Conservation (phyloP, 2,888 invertebrate genomes). For the Carterocephalus palaemon region DNA sequence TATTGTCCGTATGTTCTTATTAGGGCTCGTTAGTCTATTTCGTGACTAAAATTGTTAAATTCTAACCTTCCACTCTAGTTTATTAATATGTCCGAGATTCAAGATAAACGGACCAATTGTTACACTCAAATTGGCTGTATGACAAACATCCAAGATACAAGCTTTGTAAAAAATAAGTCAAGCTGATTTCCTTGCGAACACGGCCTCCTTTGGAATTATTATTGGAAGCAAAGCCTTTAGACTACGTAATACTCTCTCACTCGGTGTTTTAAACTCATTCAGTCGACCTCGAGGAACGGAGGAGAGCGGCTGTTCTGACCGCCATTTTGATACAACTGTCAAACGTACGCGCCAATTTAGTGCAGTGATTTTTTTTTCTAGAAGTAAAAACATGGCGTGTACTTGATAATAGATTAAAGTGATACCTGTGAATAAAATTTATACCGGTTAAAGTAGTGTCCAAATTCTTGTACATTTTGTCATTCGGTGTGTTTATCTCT, state of each 20-base stretch:
- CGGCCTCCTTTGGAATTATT: constrained; percentile 57
- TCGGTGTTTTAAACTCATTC: constrained; percentile 54
- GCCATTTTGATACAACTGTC: constrained; percentile 54
- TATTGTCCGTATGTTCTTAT: constrained; percentile 21
- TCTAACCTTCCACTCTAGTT: constrained; percentile 25
- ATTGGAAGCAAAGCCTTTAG: constrained; percentile 51
- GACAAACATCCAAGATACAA: constrained; percentile 27
- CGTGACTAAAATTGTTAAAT: constrained; percentile 36
- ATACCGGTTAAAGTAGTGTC: constrained; percentile 7
- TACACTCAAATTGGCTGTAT: constrained; percentile 40
- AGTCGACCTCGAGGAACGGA: constrained; percentile 70
- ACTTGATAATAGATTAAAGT: constrained; percentile 12
- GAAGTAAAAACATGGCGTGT: constrained; percentile 19
- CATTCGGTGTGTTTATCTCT: constrained; percentile 20
- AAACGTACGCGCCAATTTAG: constrained; percentile 55
- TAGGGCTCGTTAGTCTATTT: constrained; percentile 25
- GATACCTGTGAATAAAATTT: constrained; percentile 13
- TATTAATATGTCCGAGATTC: constrained; percentile 26
- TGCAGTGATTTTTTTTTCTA: constrained; percentile 28
- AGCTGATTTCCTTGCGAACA: constrained; percentile 68
- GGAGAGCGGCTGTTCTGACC: constrained; percentile 48
- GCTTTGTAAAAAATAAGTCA: constrained; percentile 36
- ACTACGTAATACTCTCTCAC: constrained; percentile 56
- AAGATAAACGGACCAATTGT: constrained; percentile 30
- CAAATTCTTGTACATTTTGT: constrained; percentile 2